Base-by-base conservation (phyloP, 2,797 vertebrate species). In the Melanotaenia maccullochi region DNA sequence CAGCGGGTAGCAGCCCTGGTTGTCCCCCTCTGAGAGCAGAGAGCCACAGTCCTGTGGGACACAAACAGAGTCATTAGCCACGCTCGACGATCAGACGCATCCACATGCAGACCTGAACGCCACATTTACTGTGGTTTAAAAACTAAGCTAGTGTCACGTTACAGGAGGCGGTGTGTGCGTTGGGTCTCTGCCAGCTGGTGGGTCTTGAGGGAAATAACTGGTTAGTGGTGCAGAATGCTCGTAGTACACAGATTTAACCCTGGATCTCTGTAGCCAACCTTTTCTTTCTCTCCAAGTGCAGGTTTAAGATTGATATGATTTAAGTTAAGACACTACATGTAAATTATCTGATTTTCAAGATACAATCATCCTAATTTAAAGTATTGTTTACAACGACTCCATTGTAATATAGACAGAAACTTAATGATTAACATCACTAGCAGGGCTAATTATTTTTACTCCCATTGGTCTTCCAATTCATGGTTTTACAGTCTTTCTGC, bases 1-100 rank as follows among this genome's bases (percentile, higher is more conserved):
- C 95, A 99, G 91, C 42, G 98, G 98, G 91, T 99, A 99, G 91
- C 98, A 99, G 90, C 97, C 98, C 91, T 99, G 98, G 92, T 97
- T 98, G 76, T 98, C 97, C 2, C 97, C 97, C 92, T 99, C 98
- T n/a, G 98, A 99, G 25, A 99, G 95, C 79, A 97, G 96, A 49
- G 94, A 95, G 51, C 96, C 96, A 65, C 98, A 99, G 85, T 98
- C 97, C 98, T 99, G 91, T 33, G 82, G 67, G 68, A 89, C 76
- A 92, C 72, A 92, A 70, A 90, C 32, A 85, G 60, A 82, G 44
- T 22, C 69, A 63, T 83, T 76, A 77, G 55, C 71, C 49, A 78
- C 35, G 3, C 80, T 73, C 68, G 35, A 18, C 14, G 11, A 52
- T 69, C 62, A 58, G 28, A 18, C 57, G 22, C 16, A 49, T 16